These are phyloP conservation scores for Nemoura dubitans DNA, from an alignment of 2,888 invertebrate genomes.

Conservation along the genomic window DNA sequence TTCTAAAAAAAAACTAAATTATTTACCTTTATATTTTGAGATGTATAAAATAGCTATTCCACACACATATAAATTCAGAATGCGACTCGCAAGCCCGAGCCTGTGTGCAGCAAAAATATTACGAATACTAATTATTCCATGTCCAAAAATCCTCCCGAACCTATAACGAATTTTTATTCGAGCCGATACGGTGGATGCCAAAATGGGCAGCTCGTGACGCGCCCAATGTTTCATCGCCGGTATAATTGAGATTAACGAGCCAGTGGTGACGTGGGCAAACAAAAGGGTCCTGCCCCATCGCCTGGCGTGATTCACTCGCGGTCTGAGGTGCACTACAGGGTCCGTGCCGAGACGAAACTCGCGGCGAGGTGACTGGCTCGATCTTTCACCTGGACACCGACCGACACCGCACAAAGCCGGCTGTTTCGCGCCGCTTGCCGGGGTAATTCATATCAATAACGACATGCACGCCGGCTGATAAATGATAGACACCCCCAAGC, in stretches of 20 bases:
- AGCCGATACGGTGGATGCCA: not conserved
- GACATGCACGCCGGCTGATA: not conserved
- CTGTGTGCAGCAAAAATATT: too few species aligned
- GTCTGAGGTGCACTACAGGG: not conserved
- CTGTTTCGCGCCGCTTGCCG: not conserved
- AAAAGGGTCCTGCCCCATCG: not conserved
- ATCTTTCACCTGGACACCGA: conserved; percentile 12
- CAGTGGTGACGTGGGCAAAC: not conserved
- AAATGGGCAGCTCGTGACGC: not conserved
- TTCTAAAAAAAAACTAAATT: too few species aligned
- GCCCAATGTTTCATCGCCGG: not conserved
- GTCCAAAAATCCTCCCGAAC: not conserved
- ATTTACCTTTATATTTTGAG: too few species aligned
- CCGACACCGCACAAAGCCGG: not conserved
- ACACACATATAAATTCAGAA: not conserved
- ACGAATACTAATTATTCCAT: not conserved
- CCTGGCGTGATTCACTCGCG: not conserved
- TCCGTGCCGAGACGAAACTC: not conserved
- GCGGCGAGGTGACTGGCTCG: not conserved
- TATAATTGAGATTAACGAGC: conserved; percentile 5
- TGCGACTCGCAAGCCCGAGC: not conserved
- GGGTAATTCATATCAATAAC: not conserved
- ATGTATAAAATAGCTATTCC: too few species aligned
- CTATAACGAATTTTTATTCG: not conserved
- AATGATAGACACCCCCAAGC: not conserved